Conservation (phyloP, 2,888 invertebrate species). For the Lobophora halterata region DNA sequence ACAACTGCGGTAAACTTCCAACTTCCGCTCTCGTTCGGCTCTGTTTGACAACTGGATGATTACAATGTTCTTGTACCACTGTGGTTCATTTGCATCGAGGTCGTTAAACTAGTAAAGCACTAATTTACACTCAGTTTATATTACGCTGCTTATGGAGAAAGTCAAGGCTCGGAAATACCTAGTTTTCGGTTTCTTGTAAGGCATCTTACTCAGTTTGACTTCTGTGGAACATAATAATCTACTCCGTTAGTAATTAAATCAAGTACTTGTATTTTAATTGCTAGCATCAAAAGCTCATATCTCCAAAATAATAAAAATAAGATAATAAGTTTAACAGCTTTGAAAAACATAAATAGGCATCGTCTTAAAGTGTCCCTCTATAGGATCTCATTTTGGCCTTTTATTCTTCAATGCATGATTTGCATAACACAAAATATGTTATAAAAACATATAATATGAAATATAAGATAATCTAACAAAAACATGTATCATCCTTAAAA, state of each 20-base stretch:
- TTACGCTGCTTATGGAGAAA: slow-evolving; percentile 15
- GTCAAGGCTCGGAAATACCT: slow-evolving; percentile 7
- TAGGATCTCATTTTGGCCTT: slow-evolving; percentile 1
- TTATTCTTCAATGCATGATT: not conserved
- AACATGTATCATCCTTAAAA: slow-evolving; percentile 10
- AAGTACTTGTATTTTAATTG: no score
- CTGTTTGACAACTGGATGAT: slow-evolving; percentile 55
- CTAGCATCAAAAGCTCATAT: no score
- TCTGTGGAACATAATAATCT: no score
- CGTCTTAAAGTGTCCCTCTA: no score
- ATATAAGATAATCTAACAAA: slow-evolving; percentile 6
- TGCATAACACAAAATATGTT: no score
- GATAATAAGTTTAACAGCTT: no score
- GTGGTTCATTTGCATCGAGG: slow-evolving; percentile 32
- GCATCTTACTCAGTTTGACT: no score
- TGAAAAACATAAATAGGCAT: no score
- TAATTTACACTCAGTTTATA: slow-evolving; percentile 24
- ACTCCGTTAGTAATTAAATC: no score
- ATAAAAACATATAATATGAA: not conserved
- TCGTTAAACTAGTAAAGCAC: slow-evolving; percentile 26
- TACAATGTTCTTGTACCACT: slow-evolving; percentile 24
- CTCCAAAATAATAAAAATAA: no score
- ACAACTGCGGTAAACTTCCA: slow-evolving; percentile 36
- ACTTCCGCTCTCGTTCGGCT: slow-evolving; percentile 59
- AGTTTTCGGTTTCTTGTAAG: no score